Evolutionary conservation across 2,888 invertebrate genomes (phyloP), one percentile per base, ranked within the genome.

Genomic region (Drosophila trichaetosa): DNA sequence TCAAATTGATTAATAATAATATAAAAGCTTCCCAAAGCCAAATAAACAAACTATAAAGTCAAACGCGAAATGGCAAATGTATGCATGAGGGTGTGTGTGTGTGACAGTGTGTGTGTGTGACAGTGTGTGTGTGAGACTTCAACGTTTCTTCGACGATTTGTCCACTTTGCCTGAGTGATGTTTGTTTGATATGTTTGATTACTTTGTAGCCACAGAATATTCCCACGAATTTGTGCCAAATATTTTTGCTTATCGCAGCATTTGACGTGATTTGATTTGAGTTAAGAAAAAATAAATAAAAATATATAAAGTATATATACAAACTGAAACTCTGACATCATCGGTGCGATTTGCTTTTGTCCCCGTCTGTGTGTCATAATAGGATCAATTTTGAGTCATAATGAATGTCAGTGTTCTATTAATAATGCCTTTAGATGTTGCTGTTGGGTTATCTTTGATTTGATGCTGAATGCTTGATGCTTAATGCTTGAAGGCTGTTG

Each of bases 1-100:
- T 88, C 87, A 88, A 88, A 88, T 88, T 88, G 87, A 88, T 88
- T 88, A 88, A 89, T 88, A 85, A 88, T 84, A 87, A 83, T 87
- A 83, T 86, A 84, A 83, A 86, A 84, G 77, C 71, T 52, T 38
- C 56, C 59, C 59, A 69, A 73, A 76, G 54, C 52, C 68, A 80
- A 75, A 73, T 64, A 80, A 83, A 77, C 69, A 80, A 83, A 85
- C 83, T 58, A 79, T 80, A 80, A 86, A 83, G n/a, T 42, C 62
- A 27, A 73, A 53, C 52, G 64, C 53, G 38, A 66, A 74, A 68
- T 73, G 69, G 49, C 69, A 69, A 61, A 70, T 64, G 66, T 27
- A 24, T 10, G 29, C n/a, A 21, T 31, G 11, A 36, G 24, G 21
- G 38, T 48, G 48, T n/a, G 16, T 52, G 58, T 29, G 34, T 33